Evolutionary conservation across 2,888 invertebrate genomes (phyloP), one percentile per base, ranked within the genome.

Genomic region (Erebia aethiops): DNA sequence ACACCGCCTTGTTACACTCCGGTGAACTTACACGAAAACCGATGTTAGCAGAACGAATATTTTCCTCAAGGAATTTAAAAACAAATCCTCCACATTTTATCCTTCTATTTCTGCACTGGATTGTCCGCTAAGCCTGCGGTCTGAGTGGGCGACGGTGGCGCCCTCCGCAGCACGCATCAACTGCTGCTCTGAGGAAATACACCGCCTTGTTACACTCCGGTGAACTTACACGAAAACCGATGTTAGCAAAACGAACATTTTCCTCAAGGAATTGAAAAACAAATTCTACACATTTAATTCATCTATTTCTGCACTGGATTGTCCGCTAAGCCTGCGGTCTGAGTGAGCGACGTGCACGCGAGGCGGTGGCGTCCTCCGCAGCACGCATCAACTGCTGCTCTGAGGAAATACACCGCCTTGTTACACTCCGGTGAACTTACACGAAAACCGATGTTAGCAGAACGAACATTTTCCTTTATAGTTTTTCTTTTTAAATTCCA

Each of bases 111-210:
- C 57, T 74, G 73, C 66, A 13, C 16, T 56, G 70, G 71, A 78
- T 18, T 64, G 72, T 80, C 75, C 76, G 66, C 68, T 74, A 74
- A 77, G 74, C 62, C 76, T 75, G 77, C 71, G 75, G 78, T 73
- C 76, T 77, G 77, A 72, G 74, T 86, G 87, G 87, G 80, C 84
- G 87, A 82, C 68, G 81, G 78, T 77, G 74, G 77, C 72, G 81
- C 79, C 77, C 77, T 76, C 69, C 74, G 75, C 67, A 82, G 80
- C 84, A 80, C 83, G 81, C 79, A 75, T 73, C 75, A 7, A 67
- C 69, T 68, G 51, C 67, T 66, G 51, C 74, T 70, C 67, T 69
- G 57, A 67, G 71, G 63, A 75, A 72, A 71, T 69, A 74, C 70
- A 71, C 54, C 62, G 67, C 67, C 70, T 74, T 49, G 72, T 75